Conservation (phyloP, 2,888 invertebrate genomes). For the Ectemnius cavifrons region DNA sequence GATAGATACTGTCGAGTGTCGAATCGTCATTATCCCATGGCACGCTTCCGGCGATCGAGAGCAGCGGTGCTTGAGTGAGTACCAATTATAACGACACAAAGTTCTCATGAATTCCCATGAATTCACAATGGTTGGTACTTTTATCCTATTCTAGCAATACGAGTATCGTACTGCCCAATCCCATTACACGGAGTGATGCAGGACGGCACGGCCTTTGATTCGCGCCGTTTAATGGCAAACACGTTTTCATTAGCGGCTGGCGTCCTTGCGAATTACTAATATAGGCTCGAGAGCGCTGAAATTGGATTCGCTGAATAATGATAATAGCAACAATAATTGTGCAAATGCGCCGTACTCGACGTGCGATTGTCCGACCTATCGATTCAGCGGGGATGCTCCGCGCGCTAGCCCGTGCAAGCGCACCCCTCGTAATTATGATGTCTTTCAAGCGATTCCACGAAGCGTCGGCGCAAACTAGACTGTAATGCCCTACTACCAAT, state of each 20-base stretch:
- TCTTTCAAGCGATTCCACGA: not conserved
- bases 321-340: slow-evolving; percentile 49
- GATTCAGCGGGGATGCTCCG: slow-evolving; percentile 40
- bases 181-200: slow-evolving; percentile 15
- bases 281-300: slow-evolving; percentile 34
- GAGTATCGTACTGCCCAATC: not conserved
- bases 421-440: slow-evolving; percentile 3
- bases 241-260: slow-evolving; percentile 38
- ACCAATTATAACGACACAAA: too few species aligned
- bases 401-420: not conserved
- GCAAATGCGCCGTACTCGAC: slow-evolving; percentile 37
- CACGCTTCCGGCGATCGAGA: too few species aligned
- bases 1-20: too few species aligned
- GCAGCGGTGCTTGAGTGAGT: too few species aligned
- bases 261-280: slow-evolving; percentile 39
- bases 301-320: slow-evolving; percentile 49
- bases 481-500: slow-evolving; percentile 1
- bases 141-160: too few species aligned
- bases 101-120: too few species aligned
- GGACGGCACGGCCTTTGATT: slow-evolving; percentile 16
- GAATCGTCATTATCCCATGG: too few species aligned
- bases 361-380: slow-evolving; percentile 29
- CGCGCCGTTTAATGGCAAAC: slow-evolving; percentile 44
- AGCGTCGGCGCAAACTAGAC: not conserved
- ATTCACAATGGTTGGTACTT: too few species aligned